A percentile compares a stretch with the other conserved stretches of the same genome.
These are phyloP conservation scores for Eristalis intricaria DNA, from an alignment of 2,888 invertebrate species.

Conservation along the genomic window DNA sequence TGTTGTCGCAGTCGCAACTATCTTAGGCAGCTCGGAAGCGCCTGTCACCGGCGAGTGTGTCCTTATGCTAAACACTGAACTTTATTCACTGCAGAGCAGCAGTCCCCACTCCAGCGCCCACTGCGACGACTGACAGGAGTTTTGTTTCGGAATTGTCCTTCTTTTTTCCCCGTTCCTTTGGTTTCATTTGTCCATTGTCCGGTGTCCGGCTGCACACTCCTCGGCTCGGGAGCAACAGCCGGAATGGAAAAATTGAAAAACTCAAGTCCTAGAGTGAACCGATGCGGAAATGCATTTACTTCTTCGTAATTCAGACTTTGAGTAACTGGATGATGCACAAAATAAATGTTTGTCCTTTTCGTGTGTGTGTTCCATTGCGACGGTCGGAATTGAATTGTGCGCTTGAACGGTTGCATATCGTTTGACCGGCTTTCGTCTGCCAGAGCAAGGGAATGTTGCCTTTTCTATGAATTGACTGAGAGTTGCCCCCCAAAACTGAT, in stretches of 20 bases:
- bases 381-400: too few relatives aligned
- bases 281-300: slow-evolving; percentile 3
- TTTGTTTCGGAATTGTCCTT: not conserved
- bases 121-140: slow-evolving; percentile 2
- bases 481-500: too few relatives aligned
- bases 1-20: slow-evolving; percentile 29
- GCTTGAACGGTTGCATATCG: too few relatives aligned
- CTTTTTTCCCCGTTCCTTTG: too few relatives aligned
- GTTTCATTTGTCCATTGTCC: not conserved
- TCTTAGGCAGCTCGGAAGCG: slow-evolving; percentile 32
- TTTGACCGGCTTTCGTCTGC: too few relatives aligned
- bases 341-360: not conserved
- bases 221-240: slow-evolving; percentile 2
- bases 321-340: not conserved
- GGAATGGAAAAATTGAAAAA: slow-evolving; percentile 26
- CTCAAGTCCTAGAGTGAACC: slow-evolving; percentile 3
- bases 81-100: slow-evolving; percentile 13
- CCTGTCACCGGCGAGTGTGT: slow-evolving; percentile 29
- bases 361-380: not conserved
- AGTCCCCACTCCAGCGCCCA: not conserved
- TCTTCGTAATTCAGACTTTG: slow-evolving; percentile 7
- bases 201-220: too few relatives aligned
- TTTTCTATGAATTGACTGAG: too few relatives aligned
- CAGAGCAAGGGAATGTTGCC: too few relatives aligned
- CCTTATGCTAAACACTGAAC: slow-evolving; percentile 52